These are phyloP conservation scores for Anguilla obscura DNA, from an alignment of 2,797 vertebrate genomes.

Conservation along the genomic window DNA sequence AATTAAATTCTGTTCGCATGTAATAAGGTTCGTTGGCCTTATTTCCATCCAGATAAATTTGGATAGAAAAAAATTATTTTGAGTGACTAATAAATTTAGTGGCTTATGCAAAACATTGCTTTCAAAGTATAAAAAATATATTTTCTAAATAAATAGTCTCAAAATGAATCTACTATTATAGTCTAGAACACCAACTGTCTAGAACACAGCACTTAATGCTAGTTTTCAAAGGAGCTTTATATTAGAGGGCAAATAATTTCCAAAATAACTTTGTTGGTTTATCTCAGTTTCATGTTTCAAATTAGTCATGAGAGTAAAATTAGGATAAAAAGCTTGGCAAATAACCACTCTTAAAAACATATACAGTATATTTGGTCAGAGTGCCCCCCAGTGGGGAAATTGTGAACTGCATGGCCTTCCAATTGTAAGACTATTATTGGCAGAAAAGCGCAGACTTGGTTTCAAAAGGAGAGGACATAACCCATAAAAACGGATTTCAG, in stretches of 20 bases:
- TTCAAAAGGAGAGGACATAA: background rate
- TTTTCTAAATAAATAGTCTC: conserved; percentile 27
- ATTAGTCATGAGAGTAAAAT: conserved; percentile 17
- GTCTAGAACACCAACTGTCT: conserved; percentile 5
- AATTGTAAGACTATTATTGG: conserved; percentile 1
- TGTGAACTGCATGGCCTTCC: conserved; percentile 15
- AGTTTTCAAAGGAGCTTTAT: background rate
- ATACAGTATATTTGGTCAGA: conserved; percentile 15
- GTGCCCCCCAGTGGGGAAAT: conserved; percentile 23
- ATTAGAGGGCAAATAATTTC: background rate
- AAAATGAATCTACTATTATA: conserved; percentile 1
- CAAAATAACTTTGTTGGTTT: background rate
- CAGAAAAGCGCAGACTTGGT: background rate
- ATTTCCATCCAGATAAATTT: conserved; percentile 17
- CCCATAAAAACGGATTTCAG: background rate
- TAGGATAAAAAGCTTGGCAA: conserved; percentile 54
- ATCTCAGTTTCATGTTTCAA: conserved; percentile 8
- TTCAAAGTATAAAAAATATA: conserved; percentile 30
- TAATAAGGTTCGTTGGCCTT: background rate
- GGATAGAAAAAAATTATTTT: background rate
- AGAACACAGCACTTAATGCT: conserved; percentile 10
- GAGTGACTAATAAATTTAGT: background rate
- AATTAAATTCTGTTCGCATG: background rate
- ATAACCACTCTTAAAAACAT: conserved; percentile 19
- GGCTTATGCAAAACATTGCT: background rate